These are phyloP conservation scores for Colletes latitarsis DNA, from an alignment of 1,140 invertebrate genomes.

Conservation along the genomic window DNA sequence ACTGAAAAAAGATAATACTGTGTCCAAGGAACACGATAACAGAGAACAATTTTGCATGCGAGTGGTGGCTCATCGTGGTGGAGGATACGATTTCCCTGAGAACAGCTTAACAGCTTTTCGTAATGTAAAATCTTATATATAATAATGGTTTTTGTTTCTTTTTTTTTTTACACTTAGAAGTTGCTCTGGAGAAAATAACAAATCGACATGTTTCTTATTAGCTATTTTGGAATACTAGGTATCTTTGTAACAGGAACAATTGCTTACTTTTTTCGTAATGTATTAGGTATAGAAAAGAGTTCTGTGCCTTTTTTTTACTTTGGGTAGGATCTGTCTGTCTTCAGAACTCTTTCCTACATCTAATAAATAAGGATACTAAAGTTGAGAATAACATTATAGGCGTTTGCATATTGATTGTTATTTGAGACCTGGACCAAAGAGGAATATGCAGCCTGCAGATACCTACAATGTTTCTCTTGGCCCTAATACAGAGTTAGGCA, in stretches of 20 bases:
- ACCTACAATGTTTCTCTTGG: too few relatives aligned
- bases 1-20: conserved; percentile 55
- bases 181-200: conserved; percentile 16
- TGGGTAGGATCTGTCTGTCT: too few relatives aligned
- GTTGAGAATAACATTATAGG: too few relatives aligned
- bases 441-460: too few relatives aligned
- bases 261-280: conserved; percentile 19
- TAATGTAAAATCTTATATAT: conserved; percentile 82
- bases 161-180: conserved; percentile 15
- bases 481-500: conserved; percentile 37
- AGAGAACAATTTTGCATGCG: conserved; percentile 77
- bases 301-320: too few relatives aligned
- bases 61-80: conserved; percentile 86
- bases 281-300: too few relatives aligned
- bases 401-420: too few relatives aligned
- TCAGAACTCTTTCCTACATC: too few relatives aligned
- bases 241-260: conserved; percentile 11
- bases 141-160: conserved; percentile 39
- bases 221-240: conserved; percentile 17
- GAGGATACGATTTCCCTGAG: conserved; percentile 87
- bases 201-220: conserved; percentile 10
- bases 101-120: conserved; percentile 87
- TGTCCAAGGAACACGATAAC: conserved; percentile 58
- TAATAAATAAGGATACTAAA: conserved; percentile 16
- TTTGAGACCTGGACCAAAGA: too few relatives aligned